phyloP scores from a whole-genome alignment of 2,888 invertebrate species.

The Kryphioiulus occultus region DNA sequence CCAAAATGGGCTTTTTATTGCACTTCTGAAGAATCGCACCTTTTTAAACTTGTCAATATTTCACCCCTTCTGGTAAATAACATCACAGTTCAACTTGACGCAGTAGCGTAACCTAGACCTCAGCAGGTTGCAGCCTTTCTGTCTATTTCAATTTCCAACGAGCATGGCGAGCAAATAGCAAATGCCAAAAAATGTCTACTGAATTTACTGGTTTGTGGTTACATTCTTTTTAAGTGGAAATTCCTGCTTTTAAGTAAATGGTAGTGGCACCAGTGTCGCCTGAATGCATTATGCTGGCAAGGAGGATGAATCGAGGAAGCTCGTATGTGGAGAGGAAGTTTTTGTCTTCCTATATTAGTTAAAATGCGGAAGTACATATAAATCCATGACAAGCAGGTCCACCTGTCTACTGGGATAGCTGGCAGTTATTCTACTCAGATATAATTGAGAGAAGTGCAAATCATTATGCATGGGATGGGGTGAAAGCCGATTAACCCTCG shows the following conservation, averaged over 20 bases:
- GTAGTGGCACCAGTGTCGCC: constrained; percentile 8
- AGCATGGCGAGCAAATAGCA: background rate
- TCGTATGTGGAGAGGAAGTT: background rate
- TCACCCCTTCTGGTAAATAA: background rate
- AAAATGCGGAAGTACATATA: background rate
- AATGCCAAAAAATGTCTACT: background rate
- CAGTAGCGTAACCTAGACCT: constrained; percentile 16
- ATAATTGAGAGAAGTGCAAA: constrained; percentile 12
- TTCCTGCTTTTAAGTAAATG: constrained; percentile 26
- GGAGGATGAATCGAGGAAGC: background rate
- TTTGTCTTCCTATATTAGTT: constrained; percentile 15
- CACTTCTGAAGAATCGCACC: no score
- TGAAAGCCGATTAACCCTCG: background rate
- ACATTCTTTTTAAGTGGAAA: constrained; percentile 6
- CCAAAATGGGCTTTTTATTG: no score
- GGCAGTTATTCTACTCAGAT: background rate
- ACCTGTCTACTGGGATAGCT: background rate
- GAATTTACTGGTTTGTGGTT: constrained; percentile 16
- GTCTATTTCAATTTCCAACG: background rate
- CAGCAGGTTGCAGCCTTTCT: background rate
- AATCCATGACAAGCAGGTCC: constrained; percentile 16
- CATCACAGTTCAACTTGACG: background rate
- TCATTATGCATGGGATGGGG: constrained; percentile 26
- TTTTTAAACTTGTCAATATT: background rate
- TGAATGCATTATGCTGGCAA: background rate